These are phyloP conservation scores for Drosophila fulvimacula DNA, from an alignment of 2,888 invertebrate species.

Conservation along the genomic window DNA sequence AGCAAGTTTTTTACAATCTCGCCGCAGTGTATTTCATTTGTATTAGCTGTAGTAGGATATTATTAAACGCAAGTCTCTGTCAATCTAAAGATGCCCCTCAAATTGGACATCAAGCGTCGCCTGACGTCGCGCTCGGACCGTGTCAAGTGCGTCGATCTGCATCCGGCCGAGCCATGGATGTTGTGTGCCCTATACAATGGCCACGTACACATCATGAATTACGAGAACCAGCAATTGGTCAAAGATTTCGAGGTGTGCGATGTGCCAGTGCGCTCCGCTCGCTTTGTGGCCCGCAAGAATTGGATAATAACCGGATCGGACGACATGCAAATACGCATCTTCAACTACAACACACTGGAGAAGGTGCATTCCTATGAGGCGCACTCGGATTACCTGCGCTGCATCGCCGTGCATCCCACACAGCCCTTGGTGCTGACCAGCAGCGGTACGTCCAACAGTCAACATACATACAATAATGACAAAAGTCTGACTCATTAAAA, in stretches of 20 bases:
- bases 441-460: slow-evolving; percentile 89
- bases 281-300: slow-evolving; percentile 98
- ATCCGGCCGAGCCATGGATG: slow-evolving; percentile 99
- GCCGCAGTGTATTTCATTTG: slow-evolving; percentile 53
- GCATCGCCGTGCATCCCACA: slow-evolving; percentile 98
- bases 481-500: background rate
- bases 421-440: slow-evolving; percentile 98
- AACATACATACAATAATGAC: background rate
- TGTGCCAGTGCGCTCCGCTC: slow-evolving; percentile 97
- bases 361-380: slow-evolving; percentile 98
- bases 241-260: slow-evolving; percentile 98
- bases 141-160: slow-evolving; percentile 98
- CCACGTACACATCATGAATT: slow-evolving; percentile 99
- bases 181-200: slow-evolving; percentile 99
- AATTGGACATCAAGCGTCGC: slow-evolving; percentile 99
- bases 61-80: slow-evolving; percentile 24
- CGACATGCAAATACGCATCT: slow-evolving; percentile 97
- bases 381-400: slow-evolving; percentile 98
- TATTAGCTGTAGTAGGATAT: slow-evolving; percentile 30
- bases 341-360: slow-evolving; percentile 99
- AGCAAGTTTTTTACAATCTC: slow-evolving; percentile 58
- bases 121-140: slow-evolving; percentile 98
- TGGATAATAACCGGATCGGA: slow-evolving; percentile 99
- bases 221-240: slow-evolving; percentile 96
- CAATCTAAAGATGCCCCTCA: slow-evolving; percentile 89